phyloP scores from a whole-genome alignment of 1,140 invertebrate species.

The Microplitis mediator region DNA sequence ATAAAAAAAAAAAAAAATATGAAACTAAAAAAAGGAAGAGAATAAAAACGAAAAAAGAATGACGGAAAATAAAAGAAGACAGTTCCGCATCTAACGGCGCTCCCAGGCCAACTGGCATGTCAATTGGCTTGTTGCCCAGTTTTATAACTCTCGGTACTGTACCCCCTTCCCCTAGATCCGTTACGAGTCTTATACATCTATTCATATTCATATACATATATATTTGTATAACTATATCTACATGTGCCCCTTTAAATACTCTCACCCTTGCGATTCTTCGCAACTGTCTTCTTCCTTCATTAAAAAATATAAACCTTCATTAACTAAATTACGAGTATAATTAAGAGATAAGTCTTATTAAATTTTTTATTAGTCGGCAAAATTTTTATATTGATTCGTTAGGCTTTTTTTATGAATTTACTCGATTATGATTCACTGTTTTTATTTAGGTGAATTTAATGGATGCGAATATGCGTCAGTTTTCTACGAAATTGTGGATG shows the following conservation, averaged over 20 bases:
- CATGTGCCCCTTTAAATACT: conserved; percentile 25
- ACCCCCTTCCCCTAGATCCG: conserved; percentile 22
- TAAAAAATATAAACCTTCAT: no score
- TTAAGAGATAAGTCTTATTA: no score
- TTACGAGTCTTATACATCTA: not conserved
- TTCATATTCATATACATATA: not conserved
- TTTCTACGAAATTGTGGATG: no score
- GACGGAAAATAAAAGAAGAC: conserved; percentile 16
- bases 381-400: no score
- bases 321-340: no score
- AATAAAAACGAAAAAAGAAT: conserved; percentile 6
- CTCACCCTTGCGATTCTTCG: no score
- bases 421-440: no score
- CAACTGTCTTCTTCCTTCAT: no score
- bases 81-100: conserved; percentile 52
- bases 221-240: not conserved
- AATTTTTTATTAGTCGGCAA: no score
- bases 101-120: conserved; percentile 60
- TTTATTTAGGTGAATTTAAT: no score
- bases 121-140: conserved; percentile 63
- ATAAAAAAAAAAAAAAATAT: conserved; percentile 10
- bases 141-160: conserved; percentile 53
- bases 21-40: conserved; percentile 26
- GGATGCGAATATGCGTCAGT: no score
- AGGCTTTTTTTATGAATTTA: no score